A percentile compares a stretch with the other conserved stretches of the same genome.
phyloP scores from a whole-genome alignment of 2,797 vertebrate genomes.

The Neoniphon sammara region DNA sequence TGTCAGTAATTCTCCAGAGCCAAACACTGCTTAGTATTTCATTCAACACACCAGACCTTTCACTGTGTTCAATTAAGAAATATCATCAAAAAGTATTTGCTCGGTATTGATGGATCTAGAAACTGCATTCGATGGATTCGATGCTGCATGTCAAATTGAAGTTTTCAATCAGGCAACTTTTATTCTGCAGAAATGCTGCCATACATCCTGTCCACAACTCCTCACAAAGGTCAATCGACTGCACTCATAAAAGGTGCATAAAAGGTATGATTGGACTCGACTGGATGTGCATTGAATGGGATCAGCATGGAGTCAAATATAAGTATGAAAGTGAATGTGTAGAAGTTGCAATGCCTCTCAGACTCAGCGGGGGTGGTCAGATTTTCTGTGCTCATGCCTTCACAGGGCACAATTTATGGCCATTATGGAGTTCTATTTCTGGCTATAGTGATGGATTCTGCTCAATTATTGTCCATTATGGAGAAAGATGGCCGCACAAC shows the following conservation, averaged over 20 bases:
- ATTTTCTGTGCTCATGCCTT: constrained; percentile 76
- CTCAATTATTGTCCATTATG: constrained; percentile 97
- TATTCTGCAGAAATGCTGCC: constrained; percentile 36
- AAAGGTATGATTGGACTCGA: constrained; percentile 76
- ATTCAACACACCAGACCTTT: constrained; percentile 8
- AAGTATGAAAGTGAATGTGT: constrained; percentile 69
- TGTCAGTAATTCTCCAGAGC: constrained; percentile 51
- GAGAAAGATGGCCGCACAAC: constrained; percentile 86
- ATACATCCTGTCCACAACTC: constrained; percentile 21
- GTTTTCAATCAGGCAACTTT: constrained; percentile 40
- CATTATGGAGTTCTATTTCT: constrained; percentile 86
- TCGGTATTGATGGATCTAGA: constrained; percentile 22
- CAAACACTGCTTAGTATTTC: constrained; percentile 34
- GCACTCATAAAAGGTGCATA: constrained; percentile 45
- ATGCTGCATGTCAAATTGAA: constrained; percentile 11
- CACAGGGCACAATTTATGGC: constrained; percentile 87
- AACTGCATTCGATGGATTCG: constrained; percentile 21
- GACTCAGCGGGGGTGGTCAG: constrained; percentile 74
- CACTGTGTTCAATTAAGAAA: constrained; percentile 17
- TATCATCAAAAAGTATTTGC: constrained; percentile 19
- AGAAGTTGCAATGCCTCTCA: constrained; percentile 76
- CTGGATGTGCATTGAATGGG: constrained; percentile 73
- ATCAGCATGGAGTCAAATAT: constrained; percentile 80
- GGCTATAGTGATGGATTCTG: constrained; percentile 90
- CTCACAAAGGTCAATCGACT: constrained; percentile 56